A percentile compares a stretch with the other conserved stretches of the same genome.
Conservation (phyloP, 2,797 vertebrate genomes). For the Sphenopsis melanotis region DNA sequence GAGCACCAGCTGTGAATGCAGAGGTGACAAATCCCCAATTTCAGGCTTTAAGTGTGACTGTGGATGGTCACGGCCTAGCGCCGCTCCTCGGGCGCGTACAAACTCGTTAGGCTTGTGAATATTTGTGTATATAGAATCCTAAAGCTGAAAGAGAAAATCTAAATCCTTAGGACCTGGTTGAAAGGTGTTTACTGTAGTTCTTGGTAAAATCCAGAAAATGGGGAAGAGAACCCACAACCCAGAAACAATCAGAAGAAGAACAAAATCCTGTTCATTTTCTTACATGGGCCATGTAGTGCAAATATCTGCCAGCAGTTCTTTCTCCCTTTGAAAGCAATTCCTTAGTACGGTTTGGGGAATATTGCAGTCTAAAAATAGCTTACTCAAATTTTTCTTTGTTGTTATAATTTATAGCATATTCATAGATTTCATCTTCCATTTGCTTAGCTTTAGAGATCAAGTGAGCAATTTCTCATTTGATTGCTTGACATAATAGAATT, state of each 20-base stretch:
- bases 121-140: slow-evolving; percentile 68
- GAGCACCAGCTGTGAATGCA: slow-evolving; percentile 88
- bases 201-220: neutral
- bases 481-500: neutral
- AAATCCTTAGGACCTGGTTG: slow-evolving; percentile 1
- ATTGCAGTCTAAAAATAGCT: neutral
- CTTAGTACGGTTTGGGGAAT: neutral
- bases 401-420: slow-evolving; percentile 4
- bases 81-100: neutral
- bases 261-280: neutral
- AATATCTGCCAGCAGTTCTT: slow-evolving; percentile 23
- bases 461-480: neutral
- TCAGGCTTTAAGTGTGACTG: slow-evolving; percentile 61
- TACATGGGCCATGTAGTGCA: neutral
- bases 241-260: neutral
- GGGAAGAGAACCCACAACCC: neutral
- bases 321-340: slow-evolving; percentile 19
- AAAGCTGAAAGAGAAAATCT: neutral
- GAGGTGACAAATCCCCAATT: neutral
- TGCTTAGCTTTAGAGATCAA: slow-evolving; percentile 13
- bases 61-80: slow-evolving; percentile 56
- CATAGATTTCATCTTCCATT: slow-evolving; percentile 15
- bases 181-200: neutral
- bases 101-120: slow-evolving; percentile 55
- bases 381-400: neutral